Evolutionary conservation across 2,113 vertebrate species (phyloP), one percentile per base, ranked within the genome.

Genomic region (Plestiodon gilberti): DNA sequence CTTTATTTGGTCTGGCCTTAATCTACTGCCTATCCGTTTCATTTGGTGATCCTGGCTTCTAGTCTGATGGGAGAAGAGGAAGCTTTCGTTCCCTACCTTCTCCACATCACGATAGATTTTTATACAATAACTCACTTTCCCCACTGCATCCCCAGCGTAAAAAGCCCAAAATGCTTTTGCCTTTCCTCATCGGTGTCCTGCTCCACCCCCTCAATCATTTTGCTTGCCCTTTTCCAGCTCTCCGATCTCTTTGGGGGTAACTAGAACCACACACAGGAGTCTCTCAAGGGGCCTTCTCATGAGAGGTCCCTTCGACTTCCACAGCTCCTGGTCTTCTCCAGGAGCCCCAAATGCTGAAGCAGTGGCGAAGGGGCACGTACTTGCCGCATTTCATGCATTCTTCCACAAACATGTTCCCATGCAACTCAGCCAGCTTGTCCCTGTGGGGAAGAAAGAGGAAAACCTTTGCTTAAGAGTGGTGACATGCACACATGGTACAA

Each of bases 391-490:
- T 99, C 93, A 96, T 95, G 2, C 99, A 99, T 92, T 99, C 98
- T 77, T 99, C 99, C 87, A 99, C 96, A 83, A 99, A 99, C 99
- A 99, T 99, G 97, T 99, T 99, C 85, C 99, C 99, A 1, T 99
- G 99, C 33, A 99, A 98, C 94, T 99, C 99, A 0, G 99, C 98
- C 90, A 99, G 82, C 87, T 97, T 95, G 93, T 99, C 97, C 95
- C 98, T 99, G 94, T 0, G 1, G 89, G 83, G 86, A 17, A 87
- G 62, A 64, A n/a, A 88, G 2, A 0, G 30, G 67, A 93, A 74
- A 84, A 17, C 40, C 30, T 35, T 48, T 48, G 43, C 8, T 48
- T 48, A 48, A 48, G 8, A 8, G 43, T 48, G 43, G 43, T 48
- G 43, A 48, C 43, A 48, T 8, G 8, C 43, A 48, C 43, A 48